Conservation (phyloP, 2,888 invertebrate genomes). For the Leptura quadrifasciata region DNA sequence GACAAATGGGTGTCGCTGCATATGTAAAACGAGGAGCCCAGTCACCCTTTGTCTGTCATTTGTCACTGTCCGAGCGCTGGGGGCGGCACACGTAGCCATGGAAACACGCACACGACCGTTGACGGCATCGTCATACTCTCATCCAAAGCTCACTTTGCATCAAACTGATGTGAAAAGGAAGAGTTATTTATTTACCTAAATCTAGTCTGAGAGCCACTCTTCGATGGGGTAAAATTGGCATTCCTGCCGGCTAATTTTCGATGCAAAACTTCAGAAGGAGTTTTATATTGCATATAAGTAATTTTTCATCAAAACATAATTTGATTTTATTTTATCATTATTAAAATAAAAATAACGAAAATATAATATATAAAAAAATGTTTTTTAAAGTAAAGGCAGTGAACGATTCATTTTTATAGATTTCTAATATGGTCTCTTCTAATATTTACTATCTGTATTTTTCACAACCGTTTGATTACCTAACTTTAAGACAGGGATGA, state of each 20-base stretch:
- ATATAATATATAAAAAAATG: too few relatives aligned
- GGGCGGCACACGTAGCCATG: constrained; percentile 70
- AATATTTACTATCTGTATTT: too few relatives aligned
- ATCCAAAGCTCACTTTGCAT: constrained; percentile 53
- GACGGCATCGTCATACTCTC: constrained; percentile 60
- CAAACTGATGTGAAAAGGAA: constrained; percentile 39
- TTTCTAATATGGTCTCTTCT: too few relatives aligned
- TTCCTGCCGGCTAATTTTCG: not conserved
- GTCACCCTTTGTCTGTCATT: constrained; percentile 75
- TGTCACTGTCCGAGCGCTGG: constrained; percentile 73
- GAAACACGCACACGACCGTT: constrained; percentile 66
- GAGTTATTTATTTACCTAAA: constrained; percentile 41
- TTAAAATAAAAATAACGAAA: too few relatives aligned
- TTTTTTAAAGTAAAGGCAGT: too few relatives aligned
- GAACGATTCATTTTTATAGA: too few relatives aligned
- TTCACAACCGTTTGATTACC: too few relatives aligned
- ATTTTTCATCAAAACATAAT: too few relatives aligned
- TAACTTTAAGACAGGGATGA: too few relatives aligned
- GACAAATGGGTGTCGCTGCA: constrained; percentile 75
- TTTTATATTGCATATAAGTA: not conserved
- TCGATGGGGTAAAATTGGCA: not conserved
- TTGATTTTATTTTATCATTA: too few relatives aligned
- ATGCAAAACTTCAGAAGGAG: not conserved
- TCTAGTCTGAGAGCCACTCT: constrained; percentile 26
- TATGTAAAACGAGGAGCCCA: constrained; percentile 74